phyloP scores from a whole-genome alignment of 2,797 vertebrate species.

The Squalus acanthias region DNA sequence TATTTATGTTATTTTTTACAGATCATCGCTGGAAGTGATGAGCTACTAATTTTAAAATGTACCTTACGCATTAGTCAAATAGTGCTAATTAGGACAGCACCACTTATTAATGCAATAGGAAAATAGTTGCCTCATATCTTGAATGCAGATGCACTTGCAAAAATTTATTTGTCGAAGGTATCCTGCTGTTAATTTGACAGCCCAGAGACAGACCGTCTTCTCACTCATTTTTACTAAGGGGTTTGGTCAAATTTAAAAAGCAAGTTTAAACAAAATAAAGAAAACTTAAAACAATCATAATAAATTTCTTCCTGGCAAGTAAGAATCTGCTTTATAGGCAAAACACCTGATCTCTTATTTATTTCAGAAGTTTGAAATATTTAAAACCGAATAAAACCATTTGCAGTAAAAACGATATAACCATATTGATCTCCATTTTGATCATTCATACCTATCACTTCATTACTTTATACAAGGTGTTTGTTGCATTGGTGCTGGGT shows the following conservation, averaged over 20 bases:
- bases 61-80: constrained; percentile 99
- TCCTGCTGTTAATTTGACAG: constrained; percentile 20
- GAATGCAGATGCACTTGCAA: constrained; percentile 8
- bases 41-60: constrained; percentile 99
- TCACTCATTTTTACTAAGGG: background rate
- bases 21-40: constrained; percentile 99
- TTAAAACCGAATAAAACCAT: background rate
- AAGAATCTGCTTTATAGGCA: background rate
- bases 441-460: background rate
- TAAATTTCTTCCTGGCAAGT: background rate
- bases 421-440: background rate
- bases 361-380: background rate
- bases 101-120: constrained; percentile 11
- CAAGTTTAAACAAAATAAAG: background rate
- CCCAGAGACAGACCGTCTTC: background rate
- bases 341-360: background rate
- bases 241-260: background rate
- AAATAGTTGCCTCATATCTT: constrained; percentile 22
- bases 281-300: background rate
- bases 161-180: background rate
- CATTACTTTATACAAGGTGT: background rate
- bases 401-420: background rate
- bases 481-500: background rate
- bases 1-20: constrained; percentile 99
- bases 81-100: constrained; percentile 42